phyloP scores from a whole-genome alignment of 30 jellyfish, hydroid and myxozoan genomes.

The Mastigias papua region DNA sequence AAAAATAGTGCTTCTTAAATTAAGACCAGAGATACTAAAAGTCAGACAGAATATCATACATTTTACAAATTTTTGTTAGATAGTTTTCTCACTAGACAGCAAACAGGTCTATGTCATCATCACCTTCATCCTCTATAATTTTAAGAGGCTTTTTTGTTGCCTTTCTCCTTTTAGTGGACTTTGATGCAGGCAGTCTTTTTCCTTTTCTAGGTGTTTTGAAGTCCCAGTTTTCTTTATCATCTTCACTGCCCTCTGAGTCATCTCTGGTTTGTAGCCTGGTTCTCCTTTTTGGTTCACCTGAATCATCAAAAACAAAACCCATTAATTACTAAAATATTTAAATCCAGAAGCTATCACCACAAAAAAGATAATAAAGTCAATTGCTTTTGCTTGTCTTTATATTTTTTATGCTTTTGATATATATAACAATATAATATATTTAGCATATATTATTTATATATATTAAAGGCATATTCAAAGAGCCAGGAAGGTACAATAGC shows the following conservation, averaged over 20 bases:
- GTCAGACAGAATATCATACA: background rate
- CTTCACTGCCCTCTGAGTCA: conserved; percentile 41
- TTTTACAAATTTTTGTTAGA: conserved; percentile 1
- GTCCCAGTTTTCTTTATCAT: conserved; percentile 35
- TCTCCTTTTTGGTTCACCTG: conserved; percentile 35
- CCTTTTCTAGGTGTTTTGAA: conserved; percentile 53
- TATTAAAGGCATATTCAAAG: too few species aligned
- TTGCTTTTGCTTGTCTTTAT: too few species aligned
- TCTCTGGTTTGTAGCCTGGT: conserved; percentile 20
- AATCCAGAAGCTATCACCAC: too few species aligned
- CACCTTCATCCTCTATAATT: conserved; percentile 18
- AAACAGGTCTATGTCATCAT: conserved; percentile 35
- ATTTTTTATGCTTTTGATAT: too few species aligned
- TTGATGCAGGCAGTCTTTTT: conserved; percentile 15
- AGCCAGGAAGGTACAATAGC: too few species aligned
- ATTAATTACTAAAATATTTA: too few species aligned
- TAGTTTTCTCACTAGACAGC: background rate
- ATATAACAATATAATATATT: too few species aligned
- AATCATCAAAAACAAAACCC: too few species aligned
- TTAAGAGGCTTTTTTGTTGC: conserved; percentile 11
- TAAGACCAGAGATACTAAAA: background rate
- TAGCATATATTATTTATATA: too few species aligned
- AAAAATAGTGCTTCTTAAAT: background rate
- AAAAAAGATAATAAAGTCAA: too few species aligned
- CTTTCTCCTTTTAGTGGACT: conserved; percentile 24